Evolutionary conservation across 1,140 invertebrate species (phyloP).

Genomic region (Goniozus legneri): DNA sequence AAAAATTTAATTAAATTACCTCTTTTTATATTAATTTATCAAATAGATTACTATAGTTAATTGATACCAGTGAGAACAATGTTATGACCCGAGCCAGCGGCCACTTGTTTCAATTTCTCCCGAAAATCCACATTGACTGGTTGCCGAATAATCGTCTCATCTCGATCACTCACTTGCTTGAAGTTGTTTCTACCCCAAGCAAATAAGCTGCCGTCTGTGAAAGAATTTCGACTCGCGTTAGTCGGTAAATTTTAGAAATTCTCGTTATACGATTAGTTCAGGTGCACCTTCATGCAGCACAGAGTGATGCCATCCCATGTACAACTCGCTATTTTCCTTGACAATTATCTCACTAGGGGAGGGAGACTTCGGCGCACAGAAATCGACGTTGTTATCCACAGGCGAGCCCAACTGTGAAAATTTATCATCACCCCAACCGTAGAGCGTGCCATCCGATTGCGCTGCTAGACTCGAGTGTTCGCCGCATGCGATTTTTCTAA

Average conservation of each 20-base stretch:
- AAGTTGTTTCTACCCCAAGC: slow-evolving; percentile 80
- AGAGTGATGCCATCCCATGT: too few species aligned
- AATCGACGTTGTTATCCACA: too few species aligned
- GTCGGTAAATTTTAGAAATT: too few species aligned
- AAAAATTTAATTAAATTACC: slow-evolving; percentile 14
- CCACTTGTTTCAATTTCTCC: slow-evolving; percentile 56
- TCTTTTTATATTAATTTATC: slow-evolving; percentile 5
- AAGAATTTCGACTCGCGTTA: too few species aligned
- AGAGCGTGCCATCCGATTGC: slow-evolving; percentile 56
- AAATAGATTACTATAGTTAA: slow-evolving; percentile 6
- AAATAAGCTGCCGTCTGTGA: slow-evolving; percentile 59
- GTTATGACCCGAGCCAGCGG: slow-evolving; percentile 77
- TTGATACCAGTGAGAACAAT: slow-evolving; percentile 55
- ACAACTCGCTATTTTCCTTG: too few species aligned
- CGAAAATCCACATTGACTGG: slow-evolving; percentile 30
- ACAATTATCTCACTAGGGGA: too few species aligned
- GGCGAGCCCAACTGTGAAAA: slow-evolving; percentile 69
- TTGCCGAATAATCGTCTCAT: slow-evolving; percentile 23
- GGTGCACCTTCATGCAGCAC: too few species aligned
- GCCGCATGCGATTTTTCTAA: slow-evolving; percentile 64
- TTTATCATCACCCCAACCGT: slow-evolving; percentile 74
- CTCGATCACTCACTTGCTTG: slow-evolving; percentile 63
- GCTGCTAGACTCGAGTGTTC: slow-evolving; percentile 70
- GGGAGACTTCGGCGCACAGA: too few species aligned
- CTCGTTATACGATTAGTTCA: too few species aligned